Conservation (phyloP, 2,797 vertebrate genomes). For the Pseudocheirus occidentalis region DNA sequence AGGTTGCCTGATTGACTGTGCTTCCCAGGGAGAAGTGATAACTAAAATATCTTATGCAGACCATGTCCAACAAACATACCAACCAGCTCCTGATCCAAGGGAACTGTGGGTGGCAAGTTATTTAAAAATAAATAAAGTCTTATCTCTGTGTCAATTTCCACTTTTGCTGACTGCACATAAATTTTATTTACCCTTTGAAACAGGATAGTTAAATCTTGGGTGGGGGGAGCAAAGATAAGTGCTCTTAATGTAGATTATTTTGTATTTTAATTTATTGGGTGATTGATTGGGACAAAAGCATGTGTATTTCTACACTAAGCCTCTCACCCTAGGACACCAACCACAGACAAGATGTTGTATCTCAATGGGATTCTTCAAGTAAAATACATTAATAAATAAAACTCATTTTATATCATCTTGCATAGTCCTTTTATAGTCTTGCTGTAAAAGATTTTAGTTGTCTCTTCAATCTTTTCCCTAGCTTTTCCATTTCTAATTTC, state of each 20-base stretch:
- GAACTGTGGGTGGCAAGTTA: neutral
- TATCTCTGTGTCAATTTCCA: neutral
- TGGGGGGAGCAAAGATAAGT: neutral
- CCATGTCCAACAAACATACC: neutral
- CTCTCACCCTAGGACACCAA: neutral
- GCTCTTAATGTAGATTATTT: slow-evolving; percentile 22
- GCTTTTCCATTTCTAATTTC: slow-evolving; percentile 56
- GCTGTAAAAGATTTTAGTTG: slow-evolving; percentile 53
- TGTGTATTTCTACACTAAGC: neutral
- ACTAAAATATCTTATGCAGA: neutral
- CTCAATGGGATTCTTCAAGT: slow-evolving; percentile 2
- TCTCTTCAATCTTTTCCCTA: slow-evolving; percentile 56
- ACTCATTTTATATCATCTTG: slow-evolving; percentile 4
- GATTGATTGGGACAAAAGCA: slow-evolving; percentile 30
- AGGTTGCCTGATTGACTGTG: neutral
- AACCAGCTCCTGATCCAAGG: neutral
- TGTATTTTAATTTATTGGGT: slow-evolving; percentile 40
- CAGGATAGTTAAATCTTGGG: neutral
- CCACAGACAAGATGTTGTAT: slow-evolving; percentile 50
- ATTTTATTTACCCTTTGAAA: slow-evolving; percentile 17
- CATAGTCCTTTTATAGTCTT: slow-evolving; percentile 25
- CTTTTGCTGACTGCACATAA: slow-evolving; percentile 23
- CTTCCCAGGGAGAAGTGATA: neutral
- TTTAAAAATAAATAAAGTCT: neutral
- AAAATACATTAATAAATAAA: slow-evolving; percentile 58